phyloP scores from a whole-genome alignment of 2,888 invertebrate species.

The Sturmia bella region DNA sequence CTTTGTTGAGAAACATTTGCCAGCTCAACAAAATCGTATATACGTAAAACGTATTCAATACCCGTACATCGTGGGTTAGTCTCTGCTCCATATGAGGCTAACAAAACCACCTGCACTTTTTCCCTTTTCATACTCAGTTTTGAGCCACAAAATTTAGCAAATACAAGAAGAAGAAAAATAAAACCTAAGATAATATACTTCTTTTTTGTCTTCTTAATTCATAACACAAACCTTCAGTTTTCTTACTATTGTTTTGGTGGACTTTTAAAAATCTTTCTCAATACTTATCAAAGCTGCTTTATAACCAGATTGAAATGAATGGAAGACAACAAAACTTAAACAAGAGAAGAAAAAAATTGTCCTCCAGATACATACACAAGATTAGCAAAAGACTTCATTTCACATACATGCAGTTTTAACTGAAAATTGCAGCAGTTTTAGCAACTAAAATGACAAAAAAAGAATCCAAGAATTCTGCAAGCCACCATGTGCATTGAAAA shows the following conservation, averaged over 20 bases:
- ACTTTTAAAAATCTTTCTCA: conserved; percentile 59
- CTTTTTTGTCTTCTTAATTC: conserved; percentile 44
- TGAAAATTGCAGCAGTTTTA: conserved; percentile 43
- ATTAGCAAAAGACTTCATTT: conserved; percentile 74
- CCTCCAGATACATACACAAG: conserved; percentile 80
- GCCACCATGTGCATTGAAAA: conserved; percentile 63
- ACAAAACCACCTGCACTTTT: conserved; percentile 67
- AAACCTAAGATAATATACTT: conserved; percentile 33
- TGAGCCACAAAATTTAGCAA: conserved; percentile 23
- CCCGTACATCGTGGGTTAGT: not conserved
- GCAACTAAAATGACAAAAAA: conserved; percentile 32
- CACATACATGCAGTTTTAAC: conserved; percentile 67
- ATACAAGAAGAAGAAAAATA: not conserved
- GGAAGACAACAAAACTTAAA: conserved; percentile 38
- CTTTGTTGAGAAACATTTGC: conserved; percentile 20
- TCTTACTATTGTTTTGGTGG: conserved; percentile 58
- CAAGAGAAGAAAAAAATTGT: conserved; percentile 70
- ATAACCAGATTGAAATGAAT: conserved; percentile 67
- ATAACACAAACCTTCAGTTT: conserved; percentile 51
- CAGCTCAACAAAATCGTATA: not conserved
- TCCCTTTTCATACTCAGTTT: conserved; percentile 16
- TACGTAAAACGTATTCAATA: conserved; percentile 27
- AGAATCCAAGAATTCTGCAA: conserved; percentile 55
- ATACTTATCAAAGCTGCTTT: conserved; percentile 60
- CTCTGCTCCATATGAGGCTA: conserved; percentile 19